Evolutionary conservation across 2,888 invertebrate species (phyloP), one percentile per base, ranked within the genome.

Genomic region (Sarcophaga carnaria): DNA sequence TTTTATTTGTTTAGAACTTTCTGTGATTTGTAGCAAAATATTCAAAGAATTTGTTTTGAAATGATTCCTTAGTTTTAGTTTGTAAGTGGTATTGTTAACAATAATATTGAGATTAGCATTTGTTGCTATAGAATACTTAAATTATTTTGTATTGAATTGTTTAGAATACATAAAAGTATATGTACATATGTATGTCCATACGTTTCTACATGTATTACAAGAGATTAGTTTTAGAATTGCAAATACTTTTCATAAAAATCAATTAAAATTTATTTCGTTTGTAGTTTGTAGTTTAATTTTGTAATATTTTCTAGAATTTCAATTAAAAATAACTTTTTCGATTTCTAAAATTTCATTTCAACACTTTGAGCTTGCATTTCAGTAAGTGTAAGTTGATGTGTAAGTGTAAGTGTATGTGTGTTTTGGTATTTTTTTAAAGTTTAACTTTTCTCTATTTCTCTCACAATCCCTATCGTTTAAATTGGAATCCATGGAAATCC

Each of bases 211-310:
- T 14, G 17, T 14, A 17, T 54, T 14, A 54, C 5, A 2, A 54
- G 17, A 54, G 17, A 54, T 14, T 54, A 12, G 14, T 54, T 54
- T 54, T 54, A 14, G 54, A 14, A 54, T 17, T 54, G 54, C 12
- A 4, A 54, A 14, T 54, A 14, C 17, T 54, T 54, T 5, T 54
- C 17, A 14, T 6, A 47, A 59, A 67, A 77, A 59, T 67, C 22
- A 77, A 77, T 60, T 77, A 77, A 67, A 77, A n/a, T 80, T 67
- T 74, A 62, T 75, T 59, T 54, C 54, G 54, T 54, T 54, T 54
- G 54, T 54, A 49, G 49, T 49, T 49, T 49, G 14, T 11, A 14
- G 12, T 54, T 12, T 11, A 75, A 62, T 25, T 14, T 60, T 66
- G 3, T 59, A 69, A 45, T 67, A 67, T 67, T 69, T 69, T n/a